These are phyloP conservation scores for Ophioderma brevispina DNA, from an alignment of 35 echinoderm and acorn worm species.

Conservation along the genomic window DNA sequence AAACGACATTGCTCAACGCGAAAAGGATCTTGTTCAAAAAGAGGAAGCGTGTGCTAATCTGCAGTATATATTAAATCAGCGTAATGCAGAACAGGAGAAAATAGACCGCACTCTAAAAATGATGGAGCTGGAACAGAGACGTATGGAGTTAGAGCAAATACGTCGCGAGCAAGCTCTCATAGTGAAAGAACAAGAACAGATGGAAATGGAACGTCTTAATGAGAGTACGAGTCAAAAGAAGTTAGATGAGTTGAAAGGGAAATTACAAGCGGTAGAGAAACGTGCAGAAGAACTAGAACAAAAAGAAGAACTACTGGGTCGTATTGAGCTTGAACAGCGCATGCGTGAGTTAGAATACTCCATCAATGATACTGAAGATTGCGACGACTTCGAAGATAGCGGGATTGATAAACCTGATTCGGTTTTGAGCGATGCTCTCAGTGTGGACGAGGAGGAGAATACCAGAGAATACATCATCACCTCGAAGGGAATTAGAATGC, in stretches of 20 bases:
- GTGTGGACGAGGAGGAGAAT: not conserved
- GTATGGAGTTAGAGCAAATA: conserved; percentile 46
- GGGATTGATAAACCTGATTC: conserved; percentile 10
- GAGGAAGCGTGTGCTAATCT: conserved; percentile 14
- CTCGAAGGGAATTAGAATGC: conserved; percentile 8
- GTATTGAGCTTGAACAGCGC: conserved; percentile 48
- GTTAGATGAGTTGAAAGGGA: not conserved
- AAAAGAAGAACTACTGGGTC: conserved; percentile 27
- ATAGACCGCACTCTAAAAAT: conserved; percentile 33
- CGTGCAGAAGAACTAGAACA: conserved; percentile 21
- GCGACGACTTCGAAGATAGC: conserved; percentile 6
- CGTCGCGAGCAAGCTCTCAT: conserved; percentile 30
- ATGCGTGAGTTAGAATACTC: conserved; percentile 30
- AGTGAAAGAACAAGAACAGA: not conserved
- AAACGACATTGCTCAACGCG: not conserved
- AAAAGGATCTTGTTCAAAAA: not conserved
- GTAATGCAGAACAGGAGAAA: conserved; percentile 15
- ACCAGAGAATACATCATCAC: conserved; percentile 16
- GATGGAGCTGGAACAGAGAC: conserved; percentile 44
- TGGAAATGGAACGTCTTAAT: too few relatives aligned
- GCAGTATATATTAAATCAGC: conserved; percentile 19
- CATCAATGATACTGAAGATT: not conserved
- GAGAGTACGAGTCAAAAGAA: conserved; percentile 3
- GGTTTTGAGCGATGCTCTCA: conserved; percentile 4
- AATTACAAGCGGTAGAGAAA: conserved; percentile 21